These are phyloP conservation scores for Microctenopoma steveboyesi DNA, from an alignment of 2,797 vertebrate species.

Conservation along the genomic window DNA sequence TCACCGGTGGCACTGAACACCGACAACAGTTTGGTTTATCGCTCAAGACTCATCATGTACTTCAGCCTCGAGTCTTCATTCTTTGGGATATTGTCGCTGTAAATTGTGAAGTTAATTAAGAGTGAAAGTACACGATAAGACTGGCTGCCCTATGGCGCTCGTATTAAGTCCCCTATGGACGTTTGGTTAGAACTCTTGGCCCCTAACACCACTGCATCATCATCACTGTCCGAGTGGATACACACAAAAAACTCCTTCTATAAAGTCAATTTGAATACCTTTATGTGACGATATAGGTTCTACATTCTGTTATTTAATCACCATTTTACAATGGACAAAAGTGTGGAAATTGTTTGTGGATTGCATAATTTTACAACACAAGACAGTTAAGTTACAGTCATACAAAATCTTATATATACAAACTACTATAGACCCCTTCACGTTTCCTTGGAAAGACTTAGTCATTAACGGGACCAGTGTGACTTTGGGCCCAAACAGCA, in stretches of 20 bases:
- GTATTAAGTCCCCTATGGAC: conserved; percentile 28
- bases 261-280: conserved; percentile 52
- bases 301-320: conserved; percentile 49
- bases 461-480: conserved; percentile 7
- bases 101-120: conserved; percentile 71
- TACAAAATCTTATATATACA: conserved; percentile 72
- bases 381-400: conserved; percentile 62
- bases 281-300: conserved; percentile 55
- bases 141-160: conserved; percentile 30
- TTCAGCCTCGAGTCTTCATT: conserved; percentile 45
- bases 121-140: conserved; percentile 50
- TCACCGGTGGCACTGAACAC: conserved; percentile 46
- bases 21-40: conserved; percentile 62
- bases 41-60: conserved; percentile 42
- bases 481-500: conserved; percentile 6
- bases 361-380: conserved; percentile 69
- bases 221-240: conserved; percentile 3
- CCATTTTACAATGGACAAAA: conserved; percentile 51
- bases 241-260: conserved; percentile 22
- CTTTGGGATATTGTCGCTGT: conserved; percentile 33
- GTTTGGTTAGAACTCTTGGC: conserved; percentile 39
- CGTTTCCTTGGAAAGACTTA: conserved; percentile 13
- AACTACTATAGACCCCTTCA: conserved; percentile 27
- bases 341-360: conserved; percentile 29
- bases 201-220: conserved; percentile 32